phyloP scores from a whole-genome alignment of 1,140 invertebrate species.

The Manduca sexta region DNA sequence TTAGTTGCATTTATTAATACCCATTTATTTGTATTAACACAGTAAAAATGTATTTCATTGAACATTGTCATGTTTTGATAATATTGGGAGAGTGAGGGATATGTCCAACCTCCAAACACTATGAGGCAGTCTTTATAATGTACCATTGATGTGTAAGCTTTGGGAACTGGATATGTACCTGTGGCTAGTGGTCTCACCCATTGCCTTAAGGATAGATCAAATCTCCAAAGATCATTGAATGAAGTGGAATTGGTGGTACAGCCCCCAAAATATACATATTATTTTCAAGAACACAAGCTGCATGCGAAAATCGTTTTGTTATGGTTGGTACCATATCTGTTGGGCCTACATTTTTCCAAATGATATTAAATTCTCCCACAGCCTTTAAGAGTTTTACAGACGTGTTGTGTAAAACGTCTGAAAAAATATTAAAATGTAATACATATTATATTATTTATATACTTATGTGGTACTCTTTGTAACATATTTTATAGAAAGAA shows the following conservation, averaged over 20 bases:
- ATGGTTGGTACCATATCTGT: conserved; percentile 79
- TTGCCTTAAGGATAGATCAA: conserved; percentile 88
- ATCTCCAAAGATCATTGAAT: conserved; percentile 97
- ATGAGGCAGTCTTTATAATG: conserved; percentile 88
- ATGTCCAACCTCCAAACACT: conserved; percentile 96
- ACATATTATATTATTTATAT: background rate
- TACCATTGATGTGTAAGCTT: conserved; percentile 94
- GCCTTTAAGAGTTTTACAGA: conserved; percentile 80
- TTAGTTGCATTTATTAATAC: conserved; percentile 78
- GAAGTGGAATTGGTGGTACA: conserved; percentile 95
- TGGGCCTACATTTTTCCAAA: conserved; percentile 77
- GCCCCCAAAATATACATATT: conserved; percentile 97
- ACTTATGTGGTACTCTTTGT: too few relatives aligned
- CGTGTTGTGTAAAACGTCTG: conserved; percentile 83
- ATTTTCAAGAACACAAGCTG: conserved; percentile 87
- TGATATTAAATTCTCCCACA: conserved; percentile 78
- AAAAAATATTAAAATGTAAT: conserved; percentile 30
- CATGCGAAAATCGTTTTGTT: conserved; percentile 93
- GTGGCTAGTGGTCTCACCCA: conserved; percentile 88
- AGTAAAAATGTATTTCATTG: conserved; percentile 94
- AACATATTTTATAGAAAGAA: too few relatives aligned
- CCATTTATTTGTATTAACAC: conserved; percentile 90
- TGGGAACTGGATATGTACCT: conserved; percentile 95
- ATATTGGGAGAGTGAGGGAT: conserved; percentile 91
- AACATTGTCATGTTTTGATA: conserved; percentile 93